Base-by-base conservation (phyloP, 2,888 invertebrate genomes). In the Ethmia dodecea region DNA sequence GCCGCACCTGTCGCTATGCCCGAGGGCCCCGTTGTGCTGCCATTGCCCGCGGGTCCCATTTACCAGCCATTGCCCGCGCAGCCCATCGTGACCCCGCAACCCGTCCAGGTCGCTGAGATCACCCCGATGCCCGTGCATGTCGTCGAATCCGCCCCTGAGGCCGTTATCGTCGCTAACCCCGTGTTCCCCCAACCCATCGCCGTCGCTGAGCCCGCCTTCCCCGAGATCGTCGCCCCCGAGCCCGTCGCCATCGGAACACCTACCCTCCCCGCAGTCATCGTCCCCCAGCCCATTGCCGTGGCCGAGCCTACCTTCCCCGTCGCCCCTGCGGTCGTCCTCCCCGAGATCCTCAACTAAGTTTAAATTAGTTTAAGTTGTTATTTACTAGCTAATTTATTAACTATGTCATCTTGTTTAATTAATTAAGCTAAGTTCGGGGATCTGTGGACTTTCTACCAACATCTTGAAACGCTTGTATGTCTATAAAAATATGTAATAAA, bases 331-430 rank as follows among this genome's bases (percentile, higher is more conserved):
- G 34, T 43, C 4, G 37, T 42, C 9, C 28, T 22, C 25, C 25
- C 26, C 30, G 34, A 33, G 5, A 30, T 30, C 30, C 32, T 24
- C 16, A 11, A 9, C 8, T 68, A 64, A 63, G 43, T 31, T 54
- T 12, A 20, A 20, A 20, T n/a, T 22, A 22, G 22, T 4, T 9
- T 22, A 22, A 3, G 22, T 9, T 22, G n/a, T 20, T 20, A 5
- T 18, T 5, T 18, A 18, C 3, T 6, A 18, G 3, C 18, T 18
- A 5, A 18, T 18, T 18, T 3, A 18, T 18, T 18, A 5, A 18
- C 6, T 5, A 18, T 6, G 6, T 18, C 18, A 6, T 5, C 3
- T 18, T 18, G 6, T 9, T 20, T 20, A 20, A 4, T 9, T n/a
- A n/a, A 22, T n/a, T 22, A 8, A 22, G 31, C 55, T 41, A 11